Conservation (phyloP, 64 coral and sea anemone species). For the Porites australiensis region DNA sequence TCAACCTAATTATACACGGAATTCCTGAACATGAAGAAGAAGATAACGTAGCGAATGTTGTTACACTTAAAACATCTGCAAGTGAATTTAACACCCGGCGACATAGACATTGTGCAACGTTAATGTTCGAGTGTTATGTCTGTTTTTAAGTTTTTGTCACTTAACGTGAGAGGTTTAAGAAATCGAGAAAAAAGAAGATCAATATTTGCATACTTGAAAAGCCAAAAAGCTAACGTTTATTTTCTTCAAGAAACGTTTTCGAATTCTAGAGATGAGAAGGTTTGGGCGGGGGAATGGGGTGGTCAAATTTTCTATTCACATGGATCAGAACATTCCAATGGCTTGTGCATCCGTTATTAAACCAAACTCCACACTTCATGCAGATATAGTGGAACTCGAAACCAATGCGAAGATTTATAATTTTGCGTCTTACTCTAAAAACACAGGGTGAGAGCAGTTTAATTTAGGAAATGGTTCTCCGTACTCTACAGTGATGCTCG, state of each 20-base stretch:
- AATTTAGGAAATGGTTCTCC: too few relatives aligned
- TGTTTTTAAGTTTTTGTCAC: neutral
- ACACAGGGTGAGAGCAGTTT: neutral
- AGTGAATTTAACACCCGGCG: neutral
- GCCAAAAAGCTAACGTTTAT: neutral
- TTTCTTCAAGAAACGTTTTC: neutral
- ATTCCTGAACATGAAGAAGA: neutral
- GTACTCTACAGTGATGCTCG: too few relatives aligned
- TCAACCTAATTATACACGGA: too few relatives aligned
- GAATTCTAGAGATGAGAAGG: neutral
- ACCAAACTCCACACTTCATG: neutral
- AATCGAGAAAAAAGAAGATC: neutral
- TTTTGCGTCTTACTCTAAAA: neutral
- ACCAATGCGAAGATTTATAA: neutral
- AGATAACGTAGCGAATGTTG: neutral
- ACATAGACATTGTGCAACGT: neutral
- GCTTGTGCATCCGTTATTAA: neutral
- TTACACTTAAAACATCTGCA: neutral
- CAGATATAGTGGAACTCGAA: neutral
- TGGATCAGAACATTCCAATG: neutral
- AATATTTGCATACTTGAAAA: neutral
- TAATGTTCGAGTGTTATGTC: too few relatives aligned
- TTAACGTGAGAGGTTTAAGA: neutral
- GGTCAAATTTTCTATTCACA: neutral
- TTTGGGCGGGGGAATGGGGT: neutral